phyloP scores from a whole-genome alignment of 2,797 vertebrate genomes.

The Sebastiscus tertius region DNA sequence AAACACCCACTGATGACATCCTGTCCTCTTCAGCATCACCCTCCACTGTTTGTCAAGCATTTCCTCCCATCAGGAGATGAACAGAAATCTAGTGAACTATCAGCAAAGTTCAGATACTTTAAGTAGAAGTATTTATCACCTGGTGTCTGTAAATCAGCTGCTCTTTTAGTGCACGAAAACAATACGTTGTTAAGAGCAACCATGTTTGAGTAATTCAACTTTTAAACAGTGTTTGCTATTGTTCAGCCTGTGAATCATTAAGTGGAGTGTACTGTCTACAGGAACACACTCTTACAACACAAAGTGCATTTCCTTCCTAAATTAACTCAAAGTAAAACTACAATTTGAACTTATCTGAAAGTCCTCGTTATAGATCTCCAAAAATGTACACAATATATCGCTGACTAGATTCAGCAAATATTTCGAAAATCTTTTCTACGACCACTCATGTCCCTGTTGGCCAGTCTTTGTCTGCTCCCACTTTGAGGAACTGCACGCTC shows the following conservation, averaged over 20 bases:
- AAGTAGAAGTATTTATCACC: not conserved
- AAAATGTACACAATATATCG: not conserved
- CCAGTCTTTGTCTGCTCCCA: conserved; percentile 25
- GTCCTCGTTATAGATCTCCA: not conserved
- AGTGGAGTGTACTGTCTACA: not conserved
- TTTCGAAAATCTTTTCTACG: not conserved
- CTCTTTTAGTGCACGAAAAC: not conserved
- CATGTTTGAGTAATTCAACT: not conserved
- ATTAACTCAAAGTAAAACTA: not conserved
- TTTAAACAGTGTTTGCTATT: not conserved
- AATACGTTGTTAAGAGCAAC: not conserved
- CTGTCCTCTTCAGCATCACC: not conserved
- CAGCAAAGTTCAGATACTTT: not conserved
- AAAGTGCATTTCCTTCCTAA: conserved; percentile 28
- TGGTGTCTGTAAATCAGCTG: not conserved
- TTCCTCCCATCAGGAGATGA: conserved; percentile 10
- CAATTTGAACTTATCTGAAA: not conserved
- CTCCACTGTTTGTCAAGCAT: not conserved
- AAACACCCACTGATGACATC: conserved; percentile 19
- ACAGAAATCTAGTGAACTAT: not conserved
- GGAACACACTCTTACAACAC: conserved; percentile 18
- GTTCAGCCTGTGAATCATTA: not conserved
- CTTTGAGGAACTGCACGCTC: conserved; percentile 29
- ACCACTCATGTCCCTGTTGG: not conserved
- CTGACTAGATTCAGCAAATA: not conserved